phyloP scores from a whole-genome alignment of 2,797 vertebrate genomes.

The Okamejei kenojei region DNA sequence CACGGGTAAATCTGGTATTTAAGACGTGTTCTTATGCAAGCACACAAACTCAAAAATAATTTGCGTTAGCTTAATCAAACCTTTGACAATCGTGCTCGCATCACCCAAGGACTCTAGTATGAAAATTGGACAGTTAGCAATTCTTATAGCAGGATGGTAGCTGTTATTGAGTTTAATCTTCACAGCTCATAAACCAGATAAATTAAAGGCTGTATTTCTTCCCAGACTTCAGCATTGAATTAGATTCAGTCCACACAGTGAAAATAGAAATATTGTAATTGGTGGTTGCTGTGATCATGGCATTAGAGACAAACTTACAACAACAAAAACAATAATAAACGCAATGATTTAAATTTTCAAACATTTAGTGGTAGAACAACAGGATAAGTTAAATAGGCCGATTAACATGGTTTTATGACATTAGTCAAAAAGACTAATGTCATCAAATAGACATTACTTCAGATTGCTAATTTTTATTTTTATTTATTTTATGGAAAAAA shows the following conservation, averaged over 20 bases:
- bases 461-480: not conserved
- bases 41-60: slow-evolving; percentile 7
- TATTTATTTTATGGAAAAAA: not conserved
- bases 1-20: not conserved
- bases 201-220: slow-evolving; percentile 1
- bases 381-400: not conserved
- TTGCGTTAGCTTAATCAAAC: not conserved
- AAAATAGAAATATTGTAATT: slow-evolving; percentile 12
- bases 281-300: not conserved
- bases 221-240: not conserved
- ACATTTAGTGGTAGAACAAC: not conserved
- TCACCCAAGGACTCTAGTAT: not conserved
- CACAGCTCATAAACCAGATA: not conserved
- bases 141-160: not conserved
- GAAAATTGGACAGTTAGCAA: not conserved
- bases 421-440: not conserved
- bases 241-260: not conserved
- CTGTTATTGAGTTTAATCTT: slow-evolving; percentile 23
- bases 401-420: not conserved
- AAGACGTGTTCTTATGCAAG: not conserved
- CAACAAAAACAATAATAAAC: not conserved
- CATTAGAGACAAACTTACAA: not conserved
- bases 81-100: not conserved
- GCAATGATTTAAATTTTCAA: not conserved
- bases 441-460: not conserved